Percentiles rank a stretch among this genome's conserved stretches.
Evolutionary conservation across 2,113 vertebrate species (phyloP).

Genomic region (Tychaedon coryphoeus): DNA sequence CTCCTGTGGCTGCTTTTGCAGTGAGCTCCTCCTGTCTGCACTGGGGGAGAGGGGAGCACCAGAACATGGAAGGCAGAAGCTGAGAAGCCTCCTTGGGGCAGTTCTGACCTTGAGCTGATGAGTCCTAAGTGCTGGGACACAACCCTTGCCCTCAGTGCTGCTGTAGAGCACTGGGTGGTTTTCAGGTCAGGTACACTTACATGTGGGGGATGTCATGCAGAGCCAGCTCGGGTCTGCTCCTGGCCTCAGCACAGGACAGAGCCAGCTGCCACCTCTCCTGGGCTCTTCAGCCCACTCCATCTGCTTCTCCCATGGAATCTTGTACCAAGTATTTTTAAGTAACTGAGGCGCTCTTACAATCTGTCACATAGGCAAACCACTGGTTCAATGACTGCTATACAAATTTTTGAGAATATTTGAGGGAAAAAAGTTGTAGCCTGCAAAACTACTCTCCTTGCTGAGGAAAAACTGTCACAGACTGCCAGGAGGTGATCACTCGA

Average conservation of each 20-base stretch:
- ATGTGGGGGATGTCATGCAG: fast-evolving
- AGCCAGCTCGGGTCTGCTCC: neutral
- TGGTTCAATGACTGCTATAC: neutral
- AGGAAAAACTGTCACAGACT: neutral
- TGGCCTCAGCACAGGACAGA: fast-evolving
- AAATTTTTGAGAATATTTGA: neutral
- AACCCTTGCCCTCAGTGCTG: fast-evolving
- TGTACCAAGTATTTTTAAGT: neutral
- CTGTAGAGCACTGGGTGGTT: fast-evolving
- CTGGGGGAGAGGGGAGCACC: neutral
- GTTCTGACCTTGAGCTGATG: neutral
- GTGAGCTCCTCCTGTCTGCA: neutral
- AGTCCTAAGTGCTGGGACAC: neutral
- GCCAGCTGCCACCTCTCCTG: neutral
- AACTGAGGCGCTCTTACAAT: neutral
- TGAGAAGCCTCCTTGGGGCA: neutral
- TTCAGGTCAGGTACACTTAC: fast-evolving
- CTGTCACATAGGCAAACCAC: neutral
- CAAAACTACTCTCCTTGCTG: neutral
- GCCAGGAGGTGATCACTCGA: neutral
- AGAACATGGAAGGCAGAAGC: neutral
- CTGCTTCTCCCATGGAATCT: neutral
- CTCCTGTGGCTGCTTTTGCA: neutral
- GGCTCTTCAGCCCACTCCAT: fast-evolving
- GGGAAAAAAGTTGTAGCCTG: neutral